A percentile compares a stretch with the other conserved stretches of the same genome.
Conservation (phyloP, 2,113 vertebrate genomes). For the Astatotilapia flaviijosephi region DNA sequence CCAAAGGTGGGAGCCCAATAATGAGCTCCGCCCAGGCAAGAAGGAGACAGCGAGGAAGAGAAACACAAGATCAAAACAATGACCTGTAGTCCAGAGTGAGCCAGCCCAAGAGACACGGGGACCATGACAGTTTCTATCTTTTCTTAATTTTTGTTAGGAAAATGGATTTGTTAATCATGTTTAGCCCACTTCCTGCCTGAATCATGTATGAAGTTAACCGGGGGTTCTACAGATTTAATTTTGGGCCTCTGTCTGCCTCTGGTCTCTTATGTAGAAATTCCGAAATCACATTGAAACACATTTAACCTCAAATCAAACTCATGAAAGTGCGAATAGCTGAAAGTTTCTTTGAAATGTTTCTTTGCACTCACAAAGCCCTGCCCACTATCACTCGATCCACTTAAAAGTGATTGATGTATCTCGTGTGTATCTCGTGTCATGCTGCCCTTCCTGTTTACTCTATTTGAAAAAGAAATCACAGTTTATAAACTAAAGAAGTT, state of each 20-base stretch:
- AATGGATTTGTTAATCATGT: background rate
- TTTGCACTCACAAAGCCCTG: background rate
- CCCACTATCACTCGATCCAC: background rate
- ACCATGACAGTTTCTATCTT: background rate
- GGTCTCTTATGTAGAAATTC: background rate
- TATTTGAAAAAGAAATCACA: background rate
- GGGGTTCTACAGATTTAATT: background rate
- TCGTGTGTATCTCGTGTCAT: background rate
- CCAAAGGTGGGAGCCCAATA: background rate
- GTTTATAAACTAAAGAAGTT: background rate
- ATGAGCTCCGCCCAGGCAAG: background rate
- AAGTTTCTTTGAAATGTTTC: background rate
- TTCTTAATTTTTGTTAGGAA: background rate
- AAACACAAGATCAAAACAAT: background rate
- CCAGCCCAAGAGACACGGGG: background rate
- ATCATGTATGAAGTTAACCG: background rate
- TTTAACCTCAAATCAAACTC: background rate
- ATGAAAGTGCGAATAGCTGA: background rate
- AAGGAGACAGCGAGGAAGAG: background rate
- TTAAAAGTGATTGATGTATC: background rate
- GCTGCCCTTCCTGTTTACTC: background rate
- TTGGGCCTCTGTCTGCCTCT: background rate
- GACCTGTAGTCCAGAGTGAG: background rate
- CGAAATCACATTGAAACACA: background rate
- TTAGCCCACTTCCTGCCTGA: background rate